These are phyloP conservation scores for Semotilus atromaculatus DNA, from an alignment of 2,797 vertebrate species.

Conservation along the genomic window DNA sequence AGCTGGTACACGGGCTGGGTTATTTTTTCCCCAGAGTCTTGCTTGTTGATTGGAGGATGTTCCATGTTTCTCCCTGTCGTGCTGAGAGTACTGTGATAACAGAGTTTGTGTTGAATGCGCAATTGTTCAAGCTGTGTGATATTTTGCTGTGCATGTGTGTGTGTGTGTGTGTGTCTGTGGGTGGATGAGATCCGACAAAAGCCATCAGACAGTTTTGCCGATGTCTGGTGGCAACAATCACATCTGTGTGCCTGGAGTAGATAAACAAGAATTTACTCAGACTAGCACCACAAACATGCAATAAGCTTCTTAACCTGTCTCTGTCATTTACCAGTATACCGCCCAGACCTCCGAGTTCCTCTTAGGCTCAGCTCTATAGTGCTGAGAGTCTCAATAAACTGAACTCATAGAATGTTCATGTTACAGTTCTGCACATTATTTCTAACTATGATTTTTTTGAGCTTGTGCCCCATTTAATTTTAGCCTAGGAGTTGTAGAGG, in stretches of 20 bases:
- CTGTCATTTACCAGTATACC: constrained; percentile 1
- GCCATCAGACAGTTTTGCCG: constrained; percentile 38
- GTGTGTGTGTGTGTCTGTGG: not conserved
- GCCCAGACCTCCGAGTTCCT: not conserved
- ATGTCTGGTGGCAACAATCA: constrained; percentile 49
- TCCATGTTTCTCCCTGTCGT: constrained; percentile 11
- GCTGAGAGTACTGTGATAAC: constrained; percentile 40
- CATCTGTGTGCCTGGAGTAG: constrained; percentile 49
- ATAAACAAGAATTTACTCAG: constrained; percentile 54
- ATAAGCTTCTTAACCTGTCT: constrained; percentile 29
- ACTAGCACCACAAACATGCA: constrained; percentile 38
- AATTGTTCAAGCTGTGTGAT: constrained; percentile 28
- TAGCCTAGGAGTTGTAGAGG: not conserved
- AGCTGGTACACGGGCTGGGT: constrained; percentile 4
- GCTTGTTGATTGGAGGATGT: constrained; percentile 39
- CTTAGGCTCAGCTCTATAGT: not conserved
- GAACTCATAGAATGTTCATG: not conserved
- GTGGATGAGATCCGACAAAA: constrained; percentile 33
- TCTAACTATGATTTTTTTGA: not conserved
- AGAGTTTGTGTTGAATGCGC: constrained; percentile 31
- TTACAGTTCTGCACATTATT: not conserved
- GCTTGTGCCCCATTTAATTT: not conserved
- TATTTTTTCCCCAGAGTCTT: constrained; percentile 22
- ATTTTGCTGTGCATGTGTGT: not conserved
- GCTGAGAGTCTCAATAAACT: not conserved